Percentiles rank a stretch among this genome's conserved stretches.
Conservation (phyloP, 1,140 invertebrate genomes). For the Solenopsis fugax region DNA sequence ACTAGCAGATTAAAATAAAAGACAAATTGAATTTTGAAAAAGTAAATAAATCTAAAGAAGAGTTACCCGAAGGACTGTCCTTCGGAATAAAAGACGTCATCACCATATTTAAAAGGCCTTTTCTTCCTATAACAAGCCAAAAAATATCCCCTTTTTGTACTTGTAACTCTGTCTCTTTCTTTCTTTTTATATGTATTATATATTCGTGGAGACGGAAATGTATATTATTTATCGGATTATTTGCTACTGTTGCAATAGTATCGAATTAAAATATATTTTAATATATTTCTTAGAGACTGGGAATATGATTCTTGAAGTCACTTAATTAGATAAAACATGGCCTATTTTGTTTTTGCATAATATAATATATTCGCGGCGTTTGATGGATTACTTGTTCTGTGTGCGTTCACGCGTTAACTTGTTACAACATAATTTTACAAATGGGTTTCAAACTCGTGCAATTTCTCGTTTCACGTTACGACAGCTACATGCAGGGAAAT, state of each 20-base stretch:
- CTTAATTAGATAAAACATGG: neutral
- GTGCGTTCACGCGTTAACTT: slow-evolving; percentile 26
- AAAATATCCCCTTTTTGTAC: too few relatives aligned
- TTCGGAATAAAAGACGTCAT: too few relatives aligned
- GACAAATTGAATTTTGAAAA: too few relatives aligned
- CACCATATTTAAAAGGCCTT: too few relatives aligned
- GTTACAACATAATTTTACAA: slow-evolving; percentile 41
- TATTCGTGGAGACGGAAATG: neutral
- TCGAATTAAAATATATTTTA: slow-evolving; percentile 28
- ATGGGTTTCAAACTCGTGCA: neutral
- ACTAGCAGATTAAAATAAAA: too few relatives aligned
- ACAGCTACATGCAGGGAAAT: neutral
- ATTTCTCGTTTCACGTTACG: slow-evolving; percentile 6
- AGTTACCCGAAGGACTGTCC: too few relatives aligned
- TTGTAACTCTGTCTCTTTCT: too few relatives aligned
- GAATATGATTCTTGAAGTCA: neutral
- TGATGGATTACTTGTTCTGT: neutral
- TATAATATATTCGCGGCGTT: neutral
- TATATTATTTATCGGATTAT: slow-evolving; percentile 20
- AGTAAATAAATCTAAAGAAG: too few relatives aligned
- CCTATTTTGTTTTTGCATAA: neutral
- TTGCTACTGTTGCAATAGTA: neutral
- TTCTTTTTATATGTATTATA: neutral
- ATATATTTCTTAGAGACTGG: neutral
- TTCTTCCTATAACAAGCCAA: too few relatives aligned